A percentile compares a stretch with the other conserved stretches of the same genome.
These are phyloP conservation scores for Syrmaticus mikado DNA, from an alignment of 2,113 vertebrate genomes.

Conservation along the genomic window DNA sequence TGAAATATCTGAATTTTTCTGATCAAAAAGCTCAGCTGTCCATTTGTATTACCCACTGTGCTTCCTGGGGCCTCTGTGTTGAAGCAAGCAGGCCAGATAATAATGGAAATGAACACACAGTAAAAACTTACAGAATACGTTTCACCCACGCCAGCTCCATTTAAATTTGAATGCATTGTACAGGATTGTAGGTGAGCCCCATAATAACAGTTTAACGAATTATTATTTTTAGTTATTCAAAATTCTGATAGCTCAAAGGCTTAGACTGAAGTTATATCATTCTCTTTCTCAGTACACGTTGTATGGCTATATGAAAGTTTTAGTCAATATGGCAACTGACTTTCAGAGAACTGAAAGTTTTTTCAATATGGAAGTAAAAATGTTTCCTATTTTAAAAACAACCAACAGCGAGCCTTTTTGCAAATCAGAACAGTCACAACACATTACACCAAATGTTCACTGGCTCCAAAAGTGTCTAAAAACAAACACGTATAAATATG, in stretches of 20 bases:
- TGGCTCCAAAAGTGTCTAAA: neutral
- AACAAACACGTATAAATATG: neutral
- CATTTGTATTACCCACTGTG: neutral
- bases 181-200: neutral
- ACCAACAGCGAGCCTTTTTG: neutral
- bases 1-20: neutral
- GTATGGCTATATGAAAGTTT: neutral
- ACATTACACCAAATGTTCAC: neutral
- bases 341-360: neutral
- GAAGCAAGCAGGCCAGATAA: neutral
- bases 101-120: neutral
- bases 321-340: neutral
- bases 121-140: neutral
- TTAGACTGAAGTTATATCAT: neutral
- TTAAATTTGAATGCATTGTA: neutral
- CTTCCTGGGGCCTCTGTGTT: neutral
- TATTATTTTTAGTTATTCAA: neutral
- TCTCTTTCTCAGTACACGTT: neutral
- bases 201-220: neutral
- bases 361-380: neutral
- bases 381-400: neutral
- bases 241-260: neutral
- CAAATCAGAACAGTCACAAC: neutral
- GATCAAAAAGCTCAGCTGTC: neutral
- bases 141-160: neutral